Base-by-base conservation (phyloP, 1,140 invertebrate species). In the Reticulitermes speratus region DNA sequence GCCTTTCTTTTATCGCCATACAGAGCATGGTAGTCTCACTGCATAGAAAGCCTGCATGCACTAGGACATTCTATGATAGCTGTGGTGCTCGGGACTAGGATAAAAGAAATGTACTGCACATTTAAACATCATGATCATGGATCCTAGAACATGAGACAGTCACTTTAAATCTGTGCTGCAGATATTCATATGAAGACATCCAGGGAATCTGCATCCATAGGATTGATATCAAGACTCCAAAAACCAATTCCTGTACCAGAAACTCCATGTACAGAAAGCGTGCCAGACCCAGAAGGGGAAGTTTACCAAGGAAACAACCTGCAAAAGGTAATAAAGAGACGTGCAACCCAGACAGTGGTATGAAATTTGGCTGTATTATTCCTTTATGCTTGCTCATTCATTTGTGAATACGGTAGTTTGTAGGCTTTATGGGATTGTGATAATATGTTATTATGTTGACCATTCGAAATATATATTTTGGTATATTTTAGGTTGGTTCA, bases 271-370 rank as follows among this genome's bases (percentile, higher is more conserved):
- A 91, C 93, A 32, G 92, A 92, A 38, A 90, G 90, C 3, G 90
- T 93, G 9, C 89, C 90, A 12, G 91, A 93, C 48, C 89, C 90
- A 6, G 92, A 93, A 84, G 94, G 95, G 88, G 89, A 91, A 0
- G 89, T 89, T 82, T 93, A 95, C 88, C 92, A 94, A 87, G 92
- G 93, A 6, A 91, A 93, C 25, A 91, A 94, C 23, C 89, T 96
- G 85, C 95, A 96, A 89, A 94, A 92, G 88, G 89, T 95, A 9
- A 91, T 96, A 25, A 90, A 93, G 87, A 95, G 95, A 44, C 90
- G 95, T 75, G 94, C 95, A 65, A 92, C 94, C 30, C 95, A 96
- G 89, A 94, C 92, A 88, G 90, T 94, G 93, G 95, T 96, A 90
- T 91, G 90, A 89, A 65, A n/a, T 86, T 12, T 59, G 19, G 14